Evolutionary conservation across 2,113 vertebrate species (phyloP), one percentile per base, ranked within the genome.

Genomic region (Galeopterus variegatus): DNA sequence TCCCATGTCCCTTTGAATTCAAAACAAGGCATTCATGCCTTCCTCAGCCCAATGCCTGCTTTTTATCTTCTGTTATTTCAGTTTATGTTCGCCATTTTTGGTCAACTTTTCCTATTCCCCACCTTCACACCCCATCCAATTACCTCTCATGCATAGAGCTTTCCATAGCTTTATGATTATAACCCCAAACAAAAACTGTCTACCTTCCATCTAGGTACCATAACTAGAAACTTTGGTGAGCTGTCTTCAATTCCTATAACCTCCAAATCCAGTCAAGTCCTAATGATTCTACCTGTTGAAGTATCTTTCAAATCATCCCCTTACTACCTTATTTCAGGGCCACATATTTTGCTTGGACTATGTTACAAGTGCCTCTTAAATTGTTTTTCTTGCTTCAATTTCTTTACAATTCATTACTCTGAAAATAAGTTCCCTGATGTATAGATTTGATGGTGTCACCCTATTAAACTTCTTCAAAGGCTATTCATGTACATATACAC

Each of bases 31-130:
- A 52, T 90, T 82, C 56, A 54, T 4, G 9, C 24, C 83, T 82
- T 95, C n/a, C 11, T 86, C 58, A 81, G n/a, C 11, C 17, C 45
- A 87, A 21, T 50, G 10, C n/a, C 72, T 93, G 48, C 50, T 73
- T 88, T 96, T 89, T 84, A 75, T 79, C 36, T 94, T 89, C 36
- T 64, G 6, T 60, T 73, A 64, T 70, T 94, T 97, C 10, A 72
- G 8, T 52, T 86, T 76, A 82, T 95, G 33, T 1, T 90, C 8
- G 13, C 15, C 45, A 70, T n/a, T 90, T 94, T 81, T 72, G 54
- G 33, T 3, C 24, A 65, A n/a, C n/a, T 85, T 86, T 94, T 60
- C 65, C 56, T 69, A 2, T 56, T 13, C 15, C 6, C 19, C 10
- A 50, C n/a, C 17, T 87, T 36, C 60, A 70, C 15, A 85, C 2